Conservation (phyloP, 2,113 vertebrate genomes). For the Pipra filicauda region DNA sequence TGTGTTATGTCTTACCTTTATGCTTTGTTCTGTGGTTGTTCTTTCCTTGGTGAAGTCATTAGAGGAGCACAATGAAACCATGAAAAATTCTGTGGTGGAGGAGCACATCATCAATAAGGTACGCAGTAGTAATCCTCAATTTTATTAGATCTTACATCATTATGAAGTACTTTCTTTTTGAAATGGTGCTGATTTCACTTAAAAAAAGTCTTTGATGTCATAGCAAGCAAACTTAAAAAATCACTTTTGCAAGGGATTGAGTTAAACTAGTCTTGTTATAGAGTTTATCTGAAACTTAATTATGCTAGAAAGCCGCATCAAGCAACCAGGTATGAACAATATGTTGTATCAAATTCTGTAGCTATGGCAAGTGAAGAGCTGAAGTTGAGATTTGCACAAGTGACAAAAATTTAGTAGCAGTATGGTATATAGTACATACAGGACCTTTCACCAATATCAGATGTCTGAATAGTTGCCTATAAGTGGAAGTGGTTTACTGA, state of each 20-base stretch:
- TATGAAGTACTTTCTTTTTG: background rate
- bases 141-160: background rate
- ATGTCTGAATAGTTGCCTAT: background rate
- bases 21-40: constrained; percentile 73
- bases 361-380: background rate
- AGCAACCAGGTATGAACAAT: background rate
- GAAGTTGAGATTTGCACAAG: background rate
- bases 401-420: background rate
- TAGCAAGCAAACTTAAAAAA: background rate
- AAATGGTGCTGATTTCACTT: background rate
- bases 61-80: constrained; percentile 84
- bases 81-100: constrained; percentile 86
- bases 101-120: constrained; percentile 86
- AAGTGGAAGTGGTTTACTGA: background rate
- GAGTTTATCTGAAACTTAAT: background rate
- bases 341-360: background rate
- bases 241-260: background rate
- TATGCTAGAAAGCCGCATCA: background rate
- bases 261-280: background rate
- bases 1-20: constrained; percentile 72
- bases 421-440: rapidly evolving
- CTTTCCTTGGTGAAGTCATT: constrained; percentile 82
- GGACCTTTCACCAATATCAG: background rate
- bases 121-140: constrained; percentile 61
- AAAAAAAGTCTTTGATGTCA: background rate